Conservation (phyloP, 2,797 vertebrate genomes). For the Sebastes elongatus region DNA sequence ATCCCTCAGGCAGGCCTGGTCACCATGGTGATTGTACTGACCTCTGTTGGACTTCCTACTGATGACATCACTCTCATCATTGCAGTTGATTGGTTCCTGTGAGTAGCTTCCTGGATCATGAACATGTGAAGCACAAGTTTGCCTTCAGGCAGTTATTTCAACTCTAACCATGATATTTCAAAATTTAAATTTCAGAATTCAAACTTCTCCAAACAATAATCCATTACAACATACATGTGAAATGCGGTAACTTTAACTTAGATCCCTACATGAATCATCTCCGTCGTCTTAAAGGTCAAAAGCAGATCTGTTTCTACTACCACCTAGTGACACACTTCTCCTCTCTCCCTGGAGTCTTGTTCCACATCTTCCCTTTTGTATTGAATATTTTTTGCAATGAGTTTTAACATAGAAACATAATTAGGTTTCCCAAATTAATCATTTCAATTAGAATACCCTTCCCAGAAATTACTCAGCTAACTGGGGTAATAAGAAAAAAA, state of each 20-base stretch:
- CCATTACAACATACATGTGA: background rate
- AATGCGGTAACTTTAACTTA: background rate
- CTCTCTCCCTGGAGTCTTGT: conserved; percentile 72
- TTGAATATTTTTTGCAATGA: conserved; percentile 78
- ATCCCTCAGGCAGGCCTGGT: conserved; percentile 98
- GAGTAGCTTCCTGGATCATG: conserved; percentile 75
- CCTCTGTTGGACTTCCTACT: conserved; percentile 96
- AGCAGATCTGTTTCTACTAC: conserved; percentile 53
- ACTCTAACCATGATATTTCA: no score
- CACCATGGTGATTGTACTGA: conserved; percentile 98
- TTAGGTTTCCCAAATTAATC: conserved; percentile 88
- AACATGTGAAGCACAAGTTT: background rate
- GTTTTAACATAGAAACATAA: conserved; percentile 89
- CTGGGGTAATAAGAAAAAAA: conserved; percentile 78
- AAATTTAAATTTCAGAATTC: no score
- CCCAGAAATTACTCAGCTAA: conserved; percentile 80
- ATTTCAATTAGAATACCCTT: conserved; percentile 85
- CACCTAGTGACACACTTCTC: conserved; percentile 83
- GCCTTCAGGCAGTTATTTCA: no score
- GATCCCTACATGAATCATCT: conserved; percentile 18
- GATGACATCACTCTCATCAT: conserved; percentile 99
- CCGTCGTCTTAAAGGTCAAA: conserved; percentile 51
- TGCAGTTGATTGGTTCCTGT: conserved; percentile 99
- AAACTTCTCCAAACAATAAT: background rate
- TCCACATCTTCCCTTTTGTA: conserved; percentile 77